phyloP scores from a whole-genome alignment of 2,888 invertebrate genomes.

The Cataglyphis altisquamis region DNA sequence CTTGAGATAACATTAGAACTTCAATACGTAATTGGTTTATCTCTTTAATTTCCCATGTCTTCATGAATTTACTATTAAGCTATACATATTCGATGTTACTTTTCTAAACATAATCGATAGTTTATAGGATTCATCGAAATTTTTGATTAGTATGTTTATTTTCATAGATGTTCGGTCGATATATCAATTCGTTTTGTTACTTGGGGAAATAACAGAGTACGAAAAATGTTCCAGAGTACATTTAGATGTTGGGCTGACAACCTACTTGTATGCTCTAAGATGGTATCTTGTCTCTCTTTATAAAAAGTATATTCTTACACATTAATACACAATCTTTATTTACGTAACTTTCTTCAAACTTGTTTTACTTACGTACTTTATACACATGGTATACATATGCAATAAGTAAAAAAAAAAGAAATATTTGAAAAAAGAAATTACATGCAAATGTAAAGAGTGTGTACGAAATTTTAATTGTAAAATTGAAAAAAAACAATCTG shows the following conservation, averaged over 20 bases:
- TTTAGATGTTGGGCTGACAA: slow-evolving; percentile 63
- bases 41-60: slow-evolving; percentile 32
- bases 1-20: slow-evolving; percentile 42
- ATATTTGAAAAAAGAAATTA: slow-evolving; percentile 40
- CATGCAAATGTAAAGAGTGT: slow-evolving; percentile 32
- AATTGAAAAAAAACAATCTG: slow-evolving; percentile 52
- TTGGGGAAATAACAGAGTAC: slow-evolving; percentile 29
- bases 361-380: slow-evolving; percentile 67
- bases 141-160: slow-evolving; percentile 61
- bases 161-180: slow-evolving; percentile 52
- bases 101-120: slow-evolving; percentile 52
- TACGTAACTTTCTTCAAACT: slow-evolving; percentile 76
- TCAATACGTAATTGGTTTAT: slow-evolving; percentile 34
- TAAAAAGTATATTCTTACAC: slow-evolving; percentile 81
- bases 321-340: slow-evolving; percentile 77
- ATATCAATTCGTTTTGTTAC: slow-evolving; percentile 33
- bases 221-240: slow-evolving; percentile 42
- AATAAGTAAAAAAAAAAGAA: slow-evolving; percentile 52
- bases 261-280: slow-evolving; percentile 77
- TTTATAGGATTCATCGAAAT: slow-evolving; percentile 54
- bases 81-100: slow-evolving; percentile 49
- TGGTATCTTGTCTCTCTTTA: slow-evolving; percentile 77
- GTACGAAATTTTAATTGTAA: slow-evolving; percentile 54
- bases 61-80: slow-evolving; percentile 40
- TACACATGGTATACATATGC: slow-evolving; percentile 61